Base-by-base conservation (phyloP, 2,113 vertebrate genomes). In the Fukomys damarensis region DNA sequence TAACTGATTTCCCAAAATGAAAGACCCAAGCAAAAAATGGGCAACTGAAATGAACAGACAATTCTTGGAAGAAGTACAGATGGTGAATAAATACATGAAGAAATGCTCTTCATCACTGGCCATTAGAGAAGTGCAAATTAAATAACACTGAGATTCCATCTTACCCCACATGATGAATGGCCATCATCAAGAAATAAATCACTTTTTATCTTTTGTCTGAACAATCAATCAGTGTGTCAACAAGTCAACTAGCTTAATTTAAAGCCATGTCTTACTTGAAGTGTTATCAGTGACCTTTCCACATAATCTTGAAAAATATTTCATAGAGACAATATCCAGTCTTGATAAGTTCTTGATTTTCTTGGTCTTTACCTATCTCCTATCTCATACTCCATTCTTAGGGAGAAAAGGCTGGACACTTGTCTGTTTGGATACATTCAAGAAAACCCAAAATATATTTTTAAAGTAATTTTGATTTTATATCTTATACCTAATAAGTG, bases 251-350 rank as follows among this genome's bases (percentile, higher is more conserved):
- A 26, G 1, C 13, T 66, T n/a, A 74, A 35, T 72, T 79, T 79
- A 32, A 96, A 92, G n/a, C 10, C 35, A 86, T 1, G 2, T 77
- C 5, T 84, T 84, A 70, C 81, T n/a, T 82, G 13, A 94, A 87
- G 86, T 81, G 63, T 66, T 70, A 56, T 89, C 13, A 68, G 22
- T 66, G 3, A 63, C 7, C 58, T 65, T 96, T 66, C 26, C 66
- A 95, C 17, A 92, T 43, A 54, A 84, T 61, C 9, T 49, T 83
- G 28, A 94, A 96, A 97, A 95, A 59, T 74, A 74, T 84, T 81
- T 10, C 74, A n/a, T 66, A 82, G 9, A 19, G 10, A 91, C 28
- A 94, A 49, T 85, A 12, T n/a, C n/a, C n/a, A n/a, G n/a, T n/a
- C n/a, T n/a, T n/a, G n/a, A 81, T 7, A 11, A 81, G 17, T n/a